These are phyloP conservation scores for Drosophila colorata DNA, from an alignment of 2,888 invertebrate species.

Conservation along the genomic window DNA sequence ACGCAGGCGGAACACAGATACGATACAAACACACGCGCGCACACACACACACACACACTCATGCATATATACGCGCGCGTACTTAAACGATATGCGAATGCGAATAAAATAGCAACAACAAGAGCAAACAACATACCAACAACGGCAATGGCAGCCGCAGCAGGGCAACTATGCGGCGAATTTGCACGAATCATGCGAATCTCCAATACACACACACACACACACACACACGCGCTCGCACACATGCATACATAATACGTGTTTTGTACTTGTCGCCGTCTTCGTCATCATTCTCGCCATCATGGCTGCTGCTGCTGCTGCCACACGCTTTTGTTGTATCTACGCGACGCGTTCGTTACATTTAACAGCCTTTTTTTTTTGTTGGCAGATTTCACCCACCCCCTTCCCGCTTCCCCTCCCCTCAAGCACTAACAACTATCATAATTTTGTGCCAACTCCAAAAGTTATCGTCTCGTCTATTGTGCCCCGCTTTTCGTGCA, in stretches of 20 bases:
- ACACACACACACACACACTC: constrained; percentile 36
- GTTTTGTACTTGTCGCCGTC: constrained; percentile 82
- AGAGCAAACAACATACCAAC: constrained; percentile 58
- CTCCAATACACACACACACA: constrained; percentile 63
- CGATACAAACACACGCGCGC: constrained; percentile 28
- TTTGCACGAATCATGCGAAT: constrained; percentile 82
- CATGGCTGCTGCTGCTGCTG: constrained; percentile 47
- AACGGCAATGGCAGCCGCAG: constrained; percentile 27
- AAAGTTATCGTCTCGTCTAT: constrained; percentile 52
- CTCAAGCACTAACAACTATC: constrained; percentile 17
- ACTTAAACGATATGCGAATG: constrained; percentile 77
- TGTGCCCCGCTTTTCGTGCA: constrained; percentile 44
- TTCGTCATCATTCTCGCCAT: constrained; percentile 65
- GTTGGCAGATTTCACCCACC: constrained; percentile 27
- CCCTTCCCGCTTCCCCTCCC: neutral
- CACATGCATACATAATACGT: constrained; percentile 71
- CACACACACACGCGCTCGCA: constrained; percentile 18
- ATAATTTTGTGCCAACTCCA: constrained; percentile 35
- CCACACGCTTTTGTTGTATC: constrained; percentile 46
- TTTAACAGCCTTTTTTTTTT: constrained; percentile 27
- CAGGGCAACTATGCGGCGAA: constrained; percentile 77
- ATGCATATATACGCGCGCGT: constrained; percentile 46
- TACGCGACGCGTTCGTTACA: constrained; percentile 52
- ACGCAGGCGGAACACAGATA: constrained; percentile 42
- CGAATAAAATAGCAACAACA: constrained; percentile 75